phyloP scores from a whole-genome alignment of 2,797 vertebrate genomes.

The Danio kyathit region DNA sequence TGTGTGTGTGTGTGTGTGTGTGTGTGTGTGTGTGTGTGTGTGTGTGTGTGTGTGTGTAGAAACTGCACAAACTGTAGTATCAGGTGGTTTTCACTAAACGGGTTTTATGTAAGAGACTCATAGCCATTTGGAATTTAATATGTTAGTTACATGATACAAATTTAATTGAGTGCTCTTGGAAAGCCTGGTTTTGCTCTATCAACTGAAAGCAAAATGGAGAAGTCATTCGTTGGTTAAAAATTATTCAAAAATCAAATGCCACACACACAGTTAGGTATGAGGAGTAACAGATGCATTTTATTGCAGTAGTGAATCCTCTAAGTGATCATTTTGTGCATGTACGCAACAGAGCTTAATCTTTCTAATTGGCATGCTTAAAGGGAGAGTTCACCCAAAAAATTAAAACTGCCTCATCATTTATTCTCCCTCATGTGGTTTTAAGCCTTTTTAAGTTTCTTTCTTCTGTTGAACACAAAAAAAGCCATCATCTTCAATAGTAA shows the following conservation, averaged over 20 bases:
- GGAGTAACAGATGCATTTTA: too few relatives aligned
- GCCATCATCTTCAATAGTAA: too few relatives aligned
- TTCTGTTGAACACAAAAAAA: too few relatives aligned
- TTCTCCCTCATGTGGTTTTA: too few relatives aligned
- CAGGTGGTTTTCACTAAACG: not conserved
- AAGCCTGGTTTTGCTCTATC: not conserved
- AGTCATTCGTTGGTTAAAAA: conserved; percentile 6
- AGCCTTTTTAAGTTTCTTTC: too few relatives aligned
- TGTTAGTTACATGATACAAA: not conserved
- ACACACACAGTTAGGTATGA: not conserved
- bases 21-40: not conserved
- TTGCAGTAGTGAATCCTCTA: too few relatives aligned
- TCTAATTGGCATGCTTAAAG: too few relatives aligned
- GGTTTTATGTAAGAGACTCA: conserved; percentile 5
- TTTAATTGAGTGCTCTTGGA: not conserved
- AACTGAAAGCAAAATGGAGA: not conserved
- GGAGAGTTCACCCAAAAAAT: too few relatives aligned
- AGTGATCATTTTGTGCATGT: too few relatives aligned
- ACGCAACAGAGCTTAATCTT: too few relatives aligned
- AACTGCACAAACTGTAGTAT: not conserved
- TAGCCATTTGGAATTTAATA: not conserved
- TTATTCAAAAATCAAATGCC: too few relatives aligned
- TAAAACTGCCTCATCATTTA: too few relatives aligned
- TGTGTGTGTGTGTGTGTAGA: not conserved
- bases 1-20: not conserved